Conservation (phyloP, 1,140 invertebrate species). For the Papilio aristodemus region DNA sequence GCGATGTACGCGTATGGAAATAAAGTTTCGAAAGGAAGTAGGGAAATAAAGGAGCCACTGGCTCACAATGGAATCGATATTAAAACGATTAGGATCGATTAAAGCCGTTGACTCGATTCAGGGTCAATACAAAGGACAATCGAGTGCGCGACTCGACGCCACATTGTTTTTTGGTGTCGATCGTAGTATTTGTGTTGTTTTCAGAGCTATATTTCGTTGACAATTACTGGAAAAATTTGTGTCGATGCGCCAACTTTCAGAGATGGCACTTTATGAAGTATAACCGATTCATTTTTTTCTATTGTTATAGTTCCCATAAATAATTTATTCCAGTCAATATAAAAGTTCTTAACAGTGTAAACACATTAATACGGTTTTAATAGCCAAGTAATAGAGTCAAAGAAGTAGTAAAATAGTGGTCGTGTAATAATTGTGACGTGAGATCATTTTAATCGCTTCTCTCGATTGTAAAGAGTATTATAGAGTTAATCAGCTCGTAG, state of each 20-base stretch:
- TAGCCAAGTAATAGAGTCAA: background rate
- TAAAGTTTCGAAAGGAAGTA: conserved; percentile 54
- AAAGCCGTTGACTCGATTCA: conserved; percentile 23
- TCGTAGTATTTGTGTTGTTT: background rate
- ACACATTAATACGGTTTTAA: background rate
- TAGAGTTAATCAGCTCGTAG: conserved; percentile 6
- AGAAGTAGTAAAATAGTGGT: background rate
- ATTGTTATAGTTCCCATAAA: too few relatives aligned
- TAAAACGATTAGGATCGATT: conserved; percentile 36
- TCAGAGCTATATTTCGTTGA: background rate
- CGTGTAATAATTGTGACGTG: background rate
- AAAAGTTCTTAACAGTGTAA: background rate
- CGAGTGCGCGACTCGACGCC: background rate
- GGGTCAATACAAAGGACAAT: conserved; percentile 13
- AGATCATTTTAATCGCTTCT: background rate
- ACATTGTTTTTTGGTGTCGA: background rate
- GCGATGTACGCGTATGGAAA: conserved; percentile 58
- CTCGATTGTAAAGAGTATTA: background rate
- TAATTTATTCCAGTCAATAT: too few relatives aligned
- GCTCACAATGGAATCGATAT: conserved; percentile 51
- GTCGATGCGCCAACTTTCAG: too few relatives aligned
- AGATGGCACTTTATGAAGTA: too few relatives aligned
- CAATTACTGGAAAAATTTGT: too few relatives aligned
- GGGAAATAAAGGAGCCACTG: conserved; percentile 47
- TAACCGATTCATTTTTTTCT: too few relatives aligned